Percentiles rank a stretch among this genome's conserved stretches.
Conservation (phyloP, 2,113 vertebrate genomes). For the Paedocypris sp. region DNA sequence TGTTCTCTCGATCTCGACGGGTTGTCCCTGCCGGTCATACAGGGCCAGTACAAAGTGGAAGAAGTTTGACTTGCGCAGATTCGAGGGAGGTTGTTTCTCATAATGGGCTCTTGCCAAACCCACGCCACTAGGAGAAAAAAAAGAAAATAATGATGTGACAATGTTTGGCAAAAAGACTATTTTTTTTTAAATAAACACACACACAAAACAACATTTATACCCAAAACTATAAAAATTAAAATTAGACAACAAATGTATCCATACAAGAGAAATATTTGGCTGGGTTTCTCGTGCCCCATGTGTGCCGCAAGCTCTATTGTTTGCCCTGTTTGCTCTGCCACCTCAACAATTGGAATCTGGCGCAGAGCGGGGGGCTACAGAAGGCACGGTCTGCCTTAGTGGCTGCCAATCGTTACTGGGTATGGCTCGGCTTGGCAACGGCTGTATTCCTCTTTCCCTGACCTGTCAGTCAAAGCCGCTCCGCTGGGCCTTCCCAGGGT, state of each 20-base stretch:
- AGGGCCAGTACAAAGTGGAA: constrained; percentile 96
- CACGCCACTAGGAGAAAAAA: constrained; percentile 72
- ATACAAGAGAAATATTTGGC: constrained; percentile 10
- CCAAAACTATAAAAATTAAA: neutral
- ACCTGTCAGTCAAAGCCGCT: constrained; percentile 40
- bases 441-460: constrained; percentile 5
- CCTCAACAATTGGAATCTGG: constrained; percentile 34
- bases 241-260: neutral
- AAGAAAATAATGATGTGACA: too few species aligned
- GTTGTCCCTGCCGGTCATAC: constrained; percentile 93
- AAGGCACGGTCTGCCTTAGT: constrained; percentile 24
- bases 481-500: constrained; percentile 6
- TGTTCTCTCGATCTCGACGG: constrained; percentile 90
- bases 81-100: constrained; percentile 94
- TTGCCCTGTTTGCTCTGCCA: constrained; percentile 18
- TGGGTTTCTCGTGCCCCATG: constrained; percentile 9
- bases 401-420: constrained; percentile 20
- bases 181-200: neutral
- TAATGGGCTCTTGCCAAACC: constrained; percentile 88
- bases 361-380: constrained; percentile 19
- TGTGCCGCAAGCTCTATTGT: constrained; percentile 23
- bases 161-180: too few species aligned
- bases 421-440: constrained; percentile 26
- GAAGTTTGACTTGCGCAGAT: constrained; percentile 95
- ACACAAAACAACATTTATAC: neutral